A percentile compares a stretch with the other conserved stretches of the same genome.
phyloP scores from a whole-genome alignment of 2,888 invertebrate genomes.

The Cephonodes hylas region DNA sequence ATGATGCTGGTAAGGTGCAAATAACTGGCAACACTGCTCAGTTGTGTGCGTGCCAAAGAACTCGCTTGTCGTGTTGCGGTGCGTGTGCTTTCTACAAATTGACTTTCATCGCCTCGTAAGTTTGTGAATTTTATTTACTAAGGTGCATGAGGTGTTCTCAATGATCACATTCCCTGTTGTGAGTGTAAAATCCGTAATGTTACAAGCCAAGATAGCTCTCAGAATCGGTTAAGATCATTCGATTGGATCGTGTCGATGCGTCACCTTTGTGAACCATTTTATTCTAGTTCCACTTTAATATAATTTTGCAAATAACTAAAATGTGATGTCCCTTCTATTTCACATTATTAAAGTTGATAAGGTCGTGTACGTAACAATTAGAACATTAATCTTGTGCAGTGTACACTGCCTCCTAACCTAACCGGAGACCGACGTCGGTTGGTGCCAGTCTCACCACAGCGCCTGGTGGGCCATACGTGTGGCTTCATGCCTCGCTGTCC shows the following conservation, averaged over 20 bases:
- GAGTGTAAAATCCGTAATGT: conserved; percentile 24
- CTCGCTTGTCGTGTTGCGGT: conserved; percentile 75
- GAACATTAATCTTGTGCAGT: background rate
- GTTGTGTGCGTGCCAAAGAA: conserved; percentile 70
- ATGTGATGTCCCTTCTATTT: background rate
- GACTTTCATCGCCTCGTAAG: conserved; percentile 80
- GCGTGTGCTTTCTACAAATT: conserved; percentile 76
- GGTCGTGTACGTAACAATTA: background rate
- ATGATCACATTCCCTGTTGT: conserved; percentile 27
- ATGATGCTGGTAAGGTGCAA: background rate
- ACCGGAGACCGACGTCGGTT: conserved; percentile 21
- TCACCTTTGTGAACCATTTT: conserved; percentile 80
- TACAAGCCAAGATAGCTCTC: conserved; percentile 27
- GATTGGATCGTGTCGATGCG: conserved; percentile 79
- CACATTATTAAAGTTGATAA: background rate
- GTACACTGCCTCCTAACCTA: conserved; percentile 56
- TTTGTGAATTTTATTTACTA: conserved; percentile 67
- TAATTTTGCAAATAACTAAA: conserved; percentile 28
- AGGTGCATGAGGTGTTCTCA: conserved; percentile 56
- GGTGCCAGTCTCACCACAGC: background rate
- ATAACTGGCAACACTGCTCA: conserved; percentile 26
- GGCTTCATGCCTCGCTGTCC: background rate
- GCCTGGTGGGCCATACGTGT: background rate
- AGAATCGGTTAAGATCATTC: conserved; percentile 62
- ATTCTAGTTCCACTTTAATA: conserved; percentile 57